Evolutionary conservation across 2,888 invertebrate genomes (phyloP), one percentile per base, ranked within the genome.

Genomic region (Lasioglossum figueresi): DNA sequence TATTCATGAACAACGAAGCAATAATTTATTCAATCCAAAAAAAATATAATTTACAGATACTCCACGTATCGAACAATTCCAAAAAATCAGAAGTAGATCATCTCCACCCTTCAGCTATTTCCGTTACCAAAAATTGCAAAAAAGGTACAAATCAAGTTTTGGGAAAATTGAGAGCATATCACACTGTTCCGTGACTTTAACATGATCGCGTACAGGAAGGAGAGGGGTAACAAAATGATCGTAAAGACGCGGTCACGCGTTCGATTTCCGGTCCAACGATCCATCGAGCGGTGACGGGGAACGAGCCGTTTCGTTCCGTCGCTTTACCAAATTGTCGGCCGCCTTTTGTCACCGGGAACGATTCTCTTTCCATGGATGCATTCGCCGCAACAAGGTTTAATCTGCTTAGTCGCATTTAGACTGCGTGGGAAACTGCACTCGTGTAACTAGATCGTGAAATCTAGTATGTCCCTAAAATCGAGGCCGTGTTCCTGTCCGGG

Each of bases 381-480:
- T 86, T 87, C 87, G 82, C 91, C 91, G 87, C 89, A 91, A 91
- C 91, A 91, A 89, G 88, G 91, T 92, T 92, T 91, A 92, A 92
- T 92, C 92, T 92, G 89, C 92, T 92, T 90, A 91, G 91, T 84
- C 89, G 88, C 91, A 91, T 91, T 89, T 90, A 90, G 91, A 89
- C 90, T 87, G 84, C 91, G 90, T 91, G 91, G 90, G 92, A 92
- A 92, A 89, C 91, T 85, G 88, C 92, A 89, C 88, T 91, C 90
- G 88, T 89, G 90, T 90, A 89, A 91, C 89, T 88, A 84, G 90
- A 91, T 89, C 86, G 90, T 88, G 90, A 91, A 91, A 89, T 89
- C 87, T 90, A 91, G 87, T 87, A 77, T 91, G 91, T 91, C 86
- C 89, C 91, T 91, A 91, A 91, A 91, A 91, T 91, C 91, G 88